phyloP scores from a whole-genome alignment of 2,888 invertebrate genomes.

The Aphrophora alni region DNA sequence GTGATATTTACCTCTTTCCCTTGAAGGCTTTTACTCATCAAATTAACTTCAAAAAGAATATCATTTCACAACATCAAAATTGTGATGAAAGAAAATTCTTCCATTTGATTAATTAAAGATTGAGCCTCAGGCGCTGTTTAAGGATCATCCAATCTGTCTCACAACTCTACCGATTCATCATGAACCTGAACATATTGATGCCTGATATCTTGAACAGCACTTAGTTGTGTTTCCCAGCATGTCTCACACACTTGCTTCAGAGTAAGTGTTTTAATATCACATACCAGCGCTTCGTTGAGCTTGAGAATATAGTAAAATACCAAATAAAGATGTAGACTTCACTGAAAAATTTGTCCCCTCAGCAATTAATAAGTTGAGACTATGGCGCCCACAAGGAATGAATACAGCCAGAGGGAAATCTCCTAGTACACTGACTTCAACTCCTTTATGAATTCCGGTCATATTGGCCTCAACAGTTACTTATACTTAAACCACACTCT shows the following conservation, averaged over 20 bases:
- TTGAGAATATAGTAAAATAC: constrained; percentile 40
- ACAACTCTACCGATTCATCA: no score
- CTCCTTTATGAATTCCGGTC: constrained; percentile 35
- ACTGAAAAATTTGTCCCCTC: constrained; percentile 44
- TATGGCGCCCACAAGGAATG: constrained; percentile 41
- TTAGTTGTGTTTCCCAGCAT: constrained; percentile 44
- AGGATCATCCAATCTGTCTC: background rate
- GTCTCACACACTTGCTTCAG: constrained; percentile 26
- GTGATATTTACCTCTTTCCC: background rate
- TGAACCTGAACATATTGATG: constrained; percentile 18
- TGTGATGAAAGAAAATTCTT: background rate
- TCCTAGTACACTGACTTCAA: background rate
- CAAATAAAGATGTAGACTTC: constrained; percentile 44
- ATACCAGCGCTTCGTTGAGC: constrained; percentile 38
- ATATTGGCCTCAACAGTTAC: constrained; percentile 45
- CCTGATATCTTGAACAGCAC: constrained; percentile 40
- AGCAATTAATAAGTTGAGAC: constrained; percentile 39
- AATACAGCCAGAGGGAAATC: constrained; percentile 39
- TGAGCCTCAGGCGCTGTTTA: background rate
- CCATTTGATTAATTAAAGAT: background rate
- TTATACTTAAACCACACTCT: constrained; percentile 27
- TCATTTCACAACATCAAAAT: background rate
- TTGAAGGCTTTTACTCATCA: background rate
- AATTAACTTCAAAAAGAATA: no score
- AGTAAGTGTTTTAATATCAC: constrained; percentile 36